Conservation (phyloP, 2,888 invertebrate species). For the Pharmacophagus antenor region DNA sequence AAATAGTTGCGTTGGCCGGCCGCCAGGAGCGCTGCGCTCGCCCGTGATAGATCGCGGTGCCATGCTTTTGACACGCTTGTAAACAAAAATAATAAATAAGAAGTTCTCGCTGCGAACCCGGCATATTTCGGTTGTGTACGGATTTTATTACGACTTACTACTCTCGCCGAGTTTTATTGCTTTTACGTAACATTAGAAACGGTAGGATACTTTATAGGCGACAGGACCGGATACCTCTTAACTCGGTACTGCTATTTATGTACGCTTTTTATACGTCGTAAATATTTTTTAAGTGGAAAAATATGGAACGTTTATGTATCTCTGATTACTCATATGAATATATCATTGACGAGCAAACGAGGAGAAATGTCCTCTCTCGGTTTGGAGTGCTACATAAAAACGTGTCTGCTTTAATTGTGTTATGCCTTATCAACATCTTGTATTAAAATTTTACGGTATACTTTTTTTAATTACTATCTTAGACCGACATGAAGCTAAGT, state of each 20-base stretch:
- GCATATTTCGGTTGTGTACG: conserved; percentile 55
- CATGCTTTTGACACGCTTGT: conserved; percentile 67
- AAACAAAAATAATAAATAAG: conserved; percentile 74
- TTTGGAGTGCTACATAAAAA: too few species aligned
- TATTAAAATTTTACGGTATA: too few species aligned
- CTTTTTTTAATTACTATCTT: too few species aligned
- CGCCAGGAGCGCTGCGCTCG: conserved; percentile 58
- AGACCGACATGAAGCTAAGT: too few species aligned
- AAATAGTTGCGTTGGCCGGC: conserved; percentile 70
- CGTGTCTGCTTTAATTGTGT: too few species aligned
- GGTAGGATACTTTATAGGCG: conserved; percentile 41
- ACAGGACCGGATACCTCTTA: conserved; percentile 36
- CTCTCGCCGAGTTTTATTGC: conserved; percentile 59
- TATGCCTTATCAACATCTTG: too few species aligned
- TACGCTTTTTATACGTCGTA: conserved; percentile 18
- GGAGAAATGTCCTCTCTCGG: too few species aligned
- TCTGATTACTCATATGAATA: background rate
- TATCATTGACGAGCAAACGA: too few species aligned
- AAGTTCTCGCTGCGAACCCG: conserved; percentile 39
- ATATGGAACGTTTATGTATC: conserved; percentile 2
- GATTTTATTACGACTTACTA: conserved; percentile 58
- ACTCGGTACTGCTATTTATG: conserved; percentile 21
- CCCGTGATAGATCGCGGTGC: conserved; percentile 61
- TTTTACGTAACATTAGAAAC: conserved; percentile 58
- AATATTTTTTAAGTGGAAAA: conserved; percentile 15